Evolutionary conservation across 2,113 vertebrate species (phyloP), one percentile per base, ranked within the genome.

Genomic region (Pollachius pollachius): DNA sequence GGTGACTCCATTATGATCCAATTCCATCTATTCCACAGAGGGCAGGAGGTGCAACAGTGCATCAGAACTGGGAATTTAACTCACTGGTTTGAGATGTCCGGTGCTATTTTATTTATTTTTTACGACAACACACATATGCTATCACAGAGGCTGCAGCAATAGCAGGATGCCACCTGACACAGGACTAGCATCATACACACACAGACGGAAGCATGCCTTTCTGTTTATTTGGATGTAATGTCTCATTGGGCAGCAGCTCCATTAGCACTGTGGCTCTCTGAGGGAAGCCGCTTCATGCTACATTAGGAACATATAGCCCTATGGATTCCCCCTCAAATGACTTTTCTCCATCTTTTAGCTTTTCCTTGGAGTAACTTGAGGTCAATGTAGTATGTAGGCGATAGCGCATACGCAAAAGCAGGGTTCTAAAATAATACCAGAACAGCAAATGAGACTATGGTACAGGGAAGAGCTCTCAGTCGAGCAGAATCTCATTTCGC

Each of bases 1-100:
- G 83, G 86, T 81, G 77, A 82, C 87, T 86, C 81, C 84, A 85
- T 90, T 88, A 86, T 85, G 81, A 84, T 88, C 83, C 81, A 85
- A 81, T 82, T 83, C 73, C 67, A 52, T 86, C 76, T 67, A 54
- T 87, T 81, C 83, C 77, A 71, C 78, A 65, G 71, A 84, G 85
- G 76, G 73, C 74, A 76, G 52, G 72, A 75, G 77, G 82, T 72
- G 75, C 77, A 68, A 15, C 54, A 82, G 74, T 73, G 80, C 75
- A 75, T 74, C 77, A 83, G 74, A 73, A 80, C 83, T 76, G 77
- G 81, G 85, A 88, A 69, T 87, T 88, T 85, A 80, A 84, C 81
- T 41, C 37, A 74, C 69, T 62, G 73, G 81, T 73, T 75, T 87
- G 76, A 74, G 64, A 73, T 75, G 68, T 77, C 52, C 41, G 41